These are phyloP conservation scores for Amazona vittata DNA, from an alignment of 2,113 vertebrate species.

Conservation along the genomic window DNA sequence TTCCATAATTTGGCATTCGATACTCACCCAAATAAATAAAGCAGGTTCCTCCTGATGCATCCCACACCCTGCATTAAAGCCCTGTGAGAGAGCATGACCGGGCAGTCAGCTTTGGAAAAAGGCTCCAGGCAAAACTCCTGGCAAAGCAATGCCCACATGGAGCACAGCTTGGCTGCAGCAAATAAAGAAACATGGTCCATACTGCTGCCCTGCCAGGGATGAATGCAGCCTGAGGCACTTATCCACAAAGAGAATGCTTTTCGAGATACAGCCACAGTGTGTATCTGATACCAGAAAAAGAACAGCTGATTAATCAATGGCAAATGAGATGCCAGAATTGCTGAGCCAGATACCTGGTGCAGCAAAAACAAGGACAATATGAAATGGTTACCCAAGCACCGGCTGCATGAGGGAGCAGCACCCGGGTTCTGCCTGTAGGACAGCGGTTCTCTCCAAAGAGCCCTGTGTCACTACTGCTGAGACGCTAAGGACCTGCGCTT, in stretches of 20 bases:
- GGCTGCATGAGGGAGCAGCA: neutral
- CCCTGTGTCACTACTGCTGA: neutral
- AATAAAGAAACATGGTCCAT: neutral
- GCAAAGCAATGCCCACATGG: rapidly evolving
- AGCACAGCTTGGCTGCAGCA: neutral
- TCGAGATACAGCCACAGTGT: neutral
- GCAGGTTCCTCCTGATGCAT: neutral
- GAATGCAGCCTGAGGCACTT: neutral
- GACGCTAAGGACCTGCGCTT: neutral
- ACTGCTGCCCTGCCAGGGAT: neutral
- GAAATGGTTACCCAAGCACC: neutral
- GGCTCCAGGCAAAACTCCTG: neutral
- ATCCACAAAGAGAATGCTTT: neutral
- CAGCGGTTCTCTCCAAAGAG: neutral
- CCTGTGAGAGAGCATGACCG: rapidly evolving
- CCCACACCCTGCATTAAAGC: neutral
- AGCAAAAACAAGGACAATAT: neutral
- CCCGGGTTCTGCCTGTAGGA: neutral
- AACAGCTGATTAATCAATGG: neutral
- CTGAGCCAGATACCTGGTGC: neutral
- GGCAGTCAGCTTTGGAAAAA: neutral
- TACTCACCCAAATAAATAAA: neutral
- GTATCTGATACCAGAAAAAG: neutral
- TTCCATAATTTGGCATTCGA: neutral
- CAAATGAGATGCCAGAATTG: neutral